These are phyloP conservation scores for Lagorchestes hirsutus DNA, from an alignment of 2,797 vertebrate species.

Conservation along the genomic window DNA sequence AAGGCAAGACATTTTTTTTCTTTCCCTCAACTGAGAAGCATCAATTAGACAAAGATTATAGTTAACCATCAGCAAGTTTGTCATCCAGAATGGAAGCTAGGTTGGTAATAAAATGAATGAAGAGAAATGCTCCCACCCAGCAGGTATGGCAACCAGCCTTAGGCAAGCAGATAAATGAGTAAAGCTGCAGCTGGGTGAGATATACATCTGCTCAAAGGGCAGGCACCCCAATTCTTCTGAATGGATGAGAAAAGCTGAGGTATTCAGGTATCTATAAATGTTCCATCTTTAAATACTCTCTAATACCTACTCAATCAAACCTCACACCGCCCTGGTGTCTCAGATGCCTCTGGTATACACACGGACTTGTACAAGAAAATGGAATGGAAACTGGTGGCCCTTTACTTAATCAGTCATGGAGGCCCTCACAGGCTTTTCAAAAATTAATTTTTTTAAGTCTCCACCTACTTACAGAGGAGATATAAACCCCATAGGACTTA, in stretches of 20 bases:
- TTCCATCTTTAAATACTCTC: background rate
- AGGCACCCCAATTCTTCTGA: background rate
- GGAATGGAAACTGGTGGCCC: background rate
- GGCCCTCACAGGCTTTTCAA: slow-evolving; percentile 20
- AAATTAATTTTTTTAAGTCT: slow-evolving; percentile 43
- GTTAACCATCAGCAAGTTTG: background rate
- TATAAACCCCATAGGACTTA: background rate
- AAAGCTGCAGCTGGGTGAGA: background rate
- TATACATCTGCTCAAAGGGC: background rate
- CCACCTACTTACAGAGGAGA: background rate
- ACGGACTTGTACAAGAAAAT: slow-evolving; percentile 4
- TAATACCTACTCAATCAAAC: slow-evolving; percentile 7
- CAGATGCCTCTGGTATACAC: slow-evolving; percentile 22
- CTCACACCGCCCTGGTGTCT: background rate
- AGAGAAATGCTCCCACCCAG: background rate
- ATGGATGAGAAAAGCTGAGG: background rate
- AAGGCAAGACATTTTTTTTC: background rate
- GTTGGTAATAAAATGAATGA: background rate
- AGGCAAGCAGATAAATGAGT: background rate
- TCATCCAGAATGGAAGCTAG: background rate
- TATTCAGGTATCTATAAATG: background rate
- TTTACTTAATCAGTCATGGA: background rate
- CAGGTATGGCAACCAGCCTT: background rate
- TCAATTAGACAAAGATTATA: background rate
- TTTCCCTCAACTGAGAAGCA: background rate